Percentiles rank a stretch among this genome's conserved stretches.
Evolutionary conservation across 2,888 invertebrate genomes (phyloP).

Genomic region (Eretmocerus hayati): DNA sequence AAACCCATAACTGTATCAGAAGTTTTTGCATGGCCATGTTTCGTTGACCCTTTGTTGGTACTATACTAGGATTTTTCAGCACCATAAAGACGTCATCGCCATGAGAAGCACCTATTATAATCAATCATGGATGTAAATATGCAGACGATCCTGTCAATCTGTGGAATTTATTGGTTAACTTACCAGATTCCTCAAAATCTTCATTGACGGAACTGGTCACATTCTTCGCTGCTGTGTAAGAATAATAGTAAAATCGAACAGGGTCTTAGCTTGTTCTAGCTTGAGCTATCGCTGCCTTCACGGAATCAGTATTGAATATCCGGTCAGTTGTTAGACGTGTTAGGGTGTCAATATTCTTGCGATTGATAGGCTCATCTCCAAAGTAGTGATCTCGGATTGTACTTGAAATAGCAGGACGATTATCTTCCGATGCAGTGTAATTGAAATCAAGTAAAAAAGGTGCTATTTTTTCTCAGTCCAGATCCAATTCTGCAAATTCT

Average conservation of each 20-base stretch:
- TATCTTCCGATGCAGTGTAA: constrained; percentile 46
- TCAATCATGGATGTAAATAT: background rate
- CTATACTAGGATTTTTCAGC: constrained; percentile 45
- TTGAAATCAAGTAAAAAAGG: constrained; percentile 56
- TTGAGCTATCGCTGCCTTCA: constrained; percentile 55
- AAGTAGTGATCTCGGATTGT: background rate
- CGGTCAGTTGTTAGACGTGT: constrained; percentile 59
- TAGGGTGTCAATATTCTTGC: constrained; percentile 25
- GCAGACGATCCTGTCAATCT: background rate
- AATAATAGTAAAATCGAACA: constrained; percentile 58
- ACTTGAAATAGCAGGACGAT: background rate
- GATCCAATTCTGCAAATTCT: constrained; percentile 50
- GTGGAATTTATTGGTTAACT: background rate
- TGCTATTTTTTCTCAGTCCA: constrained; percentile 55
- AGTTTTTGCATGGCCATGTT: constrained; percentile 52
- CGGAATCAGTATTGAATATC: constrained; percentile 55
- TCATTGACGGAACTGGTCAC: constrained; percentile 50
- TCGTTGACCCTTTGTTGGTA: constrained; percentile 43
- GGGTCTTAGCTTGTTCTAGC: constrained; percentile 52
- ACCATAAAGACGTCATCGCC: constrained; percentile 55
- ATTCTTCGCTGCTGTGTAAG: constrained; percentile 54
- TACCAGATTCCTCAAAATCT: constrained; percentile 34
- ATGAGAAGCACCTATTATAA: constrained; percentile 54
- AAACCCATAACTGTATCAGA: constrained; percentile 52
- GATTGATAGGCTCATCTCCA: constrained; percentile 42